Conservation (phyloP, 2,113 vertebrate genomes). For the Macrotis lagotis region DNA sequence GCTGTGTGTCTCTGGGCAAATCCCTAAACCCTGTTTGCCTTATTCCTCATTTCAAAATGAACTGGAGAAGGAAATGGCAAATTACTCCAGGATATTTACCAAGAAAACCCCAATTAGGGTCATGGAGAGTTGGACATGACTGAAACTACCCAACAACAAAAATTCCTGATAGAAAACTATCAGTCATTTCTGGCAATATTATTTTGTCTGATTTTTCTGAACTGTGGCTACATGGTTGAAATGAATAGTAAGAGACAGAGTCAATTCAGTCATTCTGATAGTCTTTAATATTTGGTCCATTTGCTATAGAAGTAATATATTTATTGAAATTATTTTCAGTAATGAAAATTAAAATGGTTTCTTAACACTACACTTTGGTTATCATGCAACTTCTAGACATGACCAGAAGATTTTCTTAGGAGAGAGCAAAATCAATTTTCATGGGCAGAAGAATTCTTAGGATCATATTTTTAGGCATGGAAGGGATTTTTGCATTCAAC, state of each 20-base stretch:
- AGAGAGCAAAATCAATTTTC: not conserved
- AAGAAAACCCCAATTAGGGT: not conserved
- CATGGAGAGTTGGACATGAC: not conserved
- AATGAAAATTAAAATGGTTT: not conserved
- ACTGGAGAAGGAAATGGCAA: not conserved
- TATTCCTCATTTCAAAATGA: slow-evolving; percentile 38
- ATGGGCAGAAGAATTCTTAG: slow-evolving; percentile 24
- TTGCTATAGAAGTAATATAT: not conserved
- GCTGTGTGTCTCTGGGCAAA: not conserved
- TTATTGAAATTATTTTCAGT: not conserved
- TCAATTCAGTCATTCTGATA: slow-evolving; percentile 15
- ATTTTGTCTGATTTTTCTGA: not conserved
- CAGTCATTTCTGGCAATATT: not conserved
- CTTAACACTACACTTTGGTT: not conserved
- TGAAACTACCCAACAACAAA: not conserved
- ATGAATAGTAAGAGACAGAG: not conserved
- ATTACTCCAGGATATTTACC: not conserved
- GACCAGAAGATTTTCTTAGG: not conserved
- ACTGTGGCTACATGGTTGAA: not conserved
- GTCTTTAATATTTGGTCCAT: not conserved
- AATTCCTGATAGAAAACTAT: not conserved
- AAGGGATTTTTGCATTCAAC: not conserved
- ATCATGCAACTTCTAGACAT: not conserved
- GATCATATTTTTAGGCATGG: not conserved
- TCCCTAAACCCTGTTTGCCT: not conserved